A percentile compares a stretch with the other conserved stretches of the same genome.
These are phyloP conservation scores for Habropoda laboriosa DNA, from an alignment of 1,140 invertebrate species.

Conservation along the genomic window DNA sequence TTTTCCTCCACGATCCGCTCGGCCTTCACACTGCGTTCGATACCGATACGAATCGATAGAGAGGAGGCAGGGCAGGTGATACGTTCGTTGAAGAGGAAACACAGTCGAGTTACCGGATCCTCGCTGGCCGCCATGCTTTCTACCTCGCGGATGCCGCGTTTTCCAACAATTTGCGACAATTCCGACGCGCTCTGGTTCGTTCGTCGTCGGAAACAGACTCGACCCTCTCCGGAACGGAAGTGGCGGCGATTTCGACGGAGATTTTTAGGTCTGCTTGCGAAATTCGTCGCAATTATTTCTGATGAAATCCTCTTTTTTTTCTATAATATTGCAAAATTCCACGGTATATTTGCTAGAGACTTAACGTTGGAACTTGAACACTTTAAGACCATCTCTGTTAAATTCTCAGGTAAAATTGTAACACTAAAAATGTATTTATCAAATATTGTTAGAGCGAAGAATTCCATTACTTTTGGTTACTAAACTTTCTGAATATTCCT, in stretches of 20 bases:
- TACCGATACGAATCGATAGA: background rate
- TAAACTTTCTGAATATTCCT: no score
- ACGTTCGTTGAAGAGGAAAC: background rate
- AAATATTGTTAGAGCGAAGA: no score
- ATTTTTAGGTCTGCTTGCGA: background rate
- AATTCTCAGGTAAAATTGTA: no score
- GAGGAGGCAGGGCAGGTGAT: background rate
- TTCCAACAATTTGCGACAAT: conserved; percentile 64
- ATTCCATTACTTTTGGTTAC: no score
- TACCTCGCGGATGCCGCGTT: conserved; percentile 53
- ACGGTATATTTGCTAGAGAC: no score
- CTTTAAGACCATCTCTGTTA: no score
- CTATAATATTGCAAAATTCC: no score
- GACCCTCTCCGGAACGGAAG: background rate
- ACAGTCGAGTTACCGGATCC: background rate
- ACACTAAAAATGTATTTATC: no score
- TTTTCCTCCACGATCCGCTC: background rate
- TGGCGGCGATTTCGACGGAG: background rate
- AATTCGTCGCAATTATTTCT: background rate
- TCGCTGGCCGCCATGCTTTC: conserved; percentile 59
- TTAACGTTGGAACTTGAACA: no score
- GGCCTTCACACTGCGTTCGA: background rate
- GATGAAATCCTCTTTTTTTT: background rate
- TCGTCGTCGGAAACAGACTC: conserved; percentile 14
- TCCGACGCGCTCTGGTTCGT: conserved; percentile 66